Evolutionary conservation across 2,113 vertebrate species (phyloP), one percentile per base, ranked within the genome.

Genomic region (Acrocephalus arundinaceus): DNA sequence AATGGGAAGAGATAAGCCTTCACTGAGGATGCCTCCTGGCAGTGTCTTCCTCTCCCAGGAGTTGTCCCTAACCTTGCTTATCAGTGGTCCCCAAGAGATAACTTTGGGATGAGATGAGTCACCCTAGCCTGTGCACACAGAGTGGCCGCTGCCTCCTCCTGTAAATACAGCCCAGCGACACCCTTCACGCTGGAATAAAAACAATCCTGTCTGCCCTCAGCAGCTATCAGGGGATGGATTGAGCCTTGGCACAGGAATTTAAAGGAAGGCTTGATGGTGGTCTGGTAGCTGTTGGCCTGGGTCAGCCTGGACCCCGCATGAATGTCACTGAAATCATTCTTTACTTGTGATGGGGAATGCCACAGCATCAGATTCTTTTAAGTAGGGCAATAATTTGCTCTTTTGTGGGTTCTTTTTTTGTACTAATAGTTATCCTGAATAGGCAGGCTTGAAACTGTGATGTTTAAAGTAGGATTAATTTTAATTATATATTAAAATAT

Each of bases 361-460:
- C 57, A 65, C 67, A 73, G 8, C 23, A 20, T 61, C 85, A 70
- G 25, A 67, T 95, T 74, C 16, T 11, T 74, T 91, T 51, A 57
- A 92, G 33, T 58, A 35, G 84, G 41, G 43, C 49, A 43, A 19
- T 54, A 94, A 77, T 87, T 52, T 23, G 17, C 30, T 70, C 35
- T 10, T 52, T 33, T 89, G 71, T 94, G 77, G 15, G 72, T 80
- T 94, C 13, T 96, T 90, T 96, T 79, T 73, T 91, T 80, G 86
- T 71, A 80, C 28, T 95, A 48, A 74, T 86, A 86, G 43, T 75
- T 95, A 61, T 45, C 23, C 79, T 93, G 25, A 94, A 63, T 86
- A 95, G 79, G 43, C 37, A 91, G 66, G n/a, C 52, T 96, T 94
- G 51, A 81, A 97, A 88, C 87, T 83, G 77, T 94, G 67, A 77